Conservation (phyloP, 2,888 invertebrate genomes). For the Amiota mariae region DNA sequence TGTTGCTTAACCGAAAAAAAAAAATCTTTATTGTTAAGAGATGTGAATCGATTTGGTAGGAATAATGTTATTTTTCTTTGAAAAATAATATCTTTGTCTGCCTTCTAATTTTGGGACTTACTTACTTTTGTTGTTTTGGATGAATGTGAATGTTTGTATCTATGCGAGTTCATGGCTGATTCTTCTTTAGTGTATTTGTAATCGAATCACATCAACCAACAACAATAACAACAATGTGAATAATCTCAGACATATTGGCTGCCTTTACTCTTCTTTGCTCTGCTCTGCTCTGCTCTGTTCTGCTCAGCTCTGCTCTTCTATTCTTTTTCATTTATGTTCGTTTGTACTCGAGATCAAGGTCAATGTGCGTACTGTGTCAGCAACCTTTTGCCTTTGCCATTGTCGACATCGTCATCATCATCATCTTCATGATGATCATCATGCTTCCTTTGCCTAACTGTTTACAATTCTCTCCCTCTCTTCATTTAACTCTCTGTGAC, state of each 20-base stretch:
- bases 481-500: conserved; percentile 11
- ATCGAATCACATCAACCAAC: too few relatives aligned
- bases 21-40: too few relatives aligned
- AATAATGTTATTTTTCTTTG: conserved; percentile 20
- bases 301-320: too few relatives aligned
- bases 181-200: too few relatives aligned
- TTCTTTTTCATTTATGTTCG: background rate
- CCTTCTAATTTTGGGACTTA: conserved; percentile 2
- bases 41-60: background rate
- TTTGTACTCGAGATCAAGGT: conserved; percentile 56
- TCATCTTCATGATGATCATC: too few relatives aligned
- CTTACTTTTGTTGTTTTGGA: background rate
- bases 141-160: too few relatives aligned
- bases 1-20: too few relatives aligned
- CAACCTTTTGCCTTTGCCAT: conserved; percentile 61
- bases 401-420: background rate
- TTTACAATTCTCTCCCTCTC: conserved; percentile 10
- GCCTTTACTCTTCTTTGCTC: background rate
- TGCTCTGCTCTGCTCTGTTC: too few relatives aligned
- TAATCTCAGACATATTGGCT: conserved; percentile 36
- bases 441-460: too few relatives aligned
- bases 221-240: background rate
- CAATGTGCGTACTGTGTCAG: conserved; percentile 68
- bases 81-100: conserved; percentile 11
- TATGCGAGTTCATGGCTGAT: too few relatives aligned